phyloP scores from a whole-genome alignment of 1,140 invertebrate species.

The Aleiodes sp. region DNA sequence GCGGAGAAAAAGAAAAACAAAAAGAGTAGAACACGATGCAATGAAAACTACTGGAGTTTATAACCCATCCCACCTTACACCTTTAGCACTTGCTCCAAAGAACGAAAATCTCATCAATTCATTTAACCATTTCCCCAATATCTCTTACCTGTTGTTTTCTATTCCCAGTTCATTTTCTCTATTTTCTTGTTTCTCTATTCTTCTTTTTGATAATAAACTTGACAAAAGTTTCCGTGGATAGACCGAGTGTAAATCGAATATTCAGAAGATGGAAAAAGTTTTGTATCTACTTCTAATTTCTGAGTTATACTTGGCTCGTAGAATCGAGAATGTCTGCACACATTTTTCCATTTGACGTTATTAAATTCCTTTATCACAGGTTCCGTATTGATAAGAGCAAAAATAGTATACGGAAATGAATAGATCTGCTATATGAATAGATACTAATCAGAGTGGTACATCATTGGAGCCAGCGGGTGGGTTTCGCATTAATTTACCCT shows the following conservation, averaged over 20 bases:
- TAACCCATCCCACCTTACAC: too few relatives aligned
- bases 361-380: too few relatives aligned
- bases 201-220: not conserved
- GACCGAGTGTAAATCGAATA: conserved; percentile 3
- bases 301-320: conserved; percentile 1
- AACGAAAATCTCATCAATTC: not conserved
- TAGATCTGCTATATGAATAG: not conserved
- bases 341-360: not conserved
- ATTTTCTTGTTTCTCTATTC: not conserved
- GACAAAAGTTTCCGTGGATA: not conserved
- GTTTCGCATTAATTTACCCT: conserved; percentile 2
- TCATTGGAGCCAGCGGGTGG: not conserved
- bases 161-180: too few relatives aligned
- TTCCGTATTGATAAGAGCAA: too few relatives aligned
- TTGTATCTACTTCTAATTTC: conserved; percentile 7
- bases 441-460: not conserved
- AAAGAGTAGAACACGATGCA: not conserved
- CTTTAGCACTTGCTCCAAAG: not conserved
- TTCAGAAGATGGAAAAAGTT: conserved; percentile 16
- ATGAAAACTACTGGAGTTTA: not conserved
- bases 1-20: not conserved
- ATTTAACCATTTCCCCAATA: not conserved
- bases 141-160: not conserved
- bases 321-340: not conserved
- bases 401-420: too few relatives aligned